phyloP scores from a whole-genome alignment of 2,797 vertebrate genomes.

The Danio tinwini region DNA sequence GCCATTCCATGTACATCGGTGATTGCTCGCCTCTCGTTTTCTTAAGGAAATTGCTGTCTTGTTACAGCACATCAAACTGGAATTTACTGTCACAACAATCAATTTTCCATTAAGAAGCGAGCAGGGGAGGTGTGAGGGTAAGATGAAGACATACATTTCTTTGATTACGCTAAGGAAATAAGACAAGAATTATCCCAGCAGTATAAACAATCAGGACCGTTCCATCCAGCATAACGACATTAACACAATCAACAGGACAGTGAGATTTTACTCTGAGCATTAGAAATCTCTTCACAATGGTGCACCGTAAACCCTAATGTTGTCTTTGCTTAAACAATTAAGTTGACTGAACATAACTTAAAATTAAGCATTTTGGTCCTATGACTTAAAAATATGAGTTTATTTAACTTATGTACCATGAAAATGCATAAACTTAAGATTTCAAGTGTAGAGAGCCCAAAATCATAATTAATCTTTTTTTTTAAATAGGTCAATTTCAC shows the following conservation, averaged over 20 bases:
- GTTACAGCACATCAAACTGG: conserved; percentile 61
- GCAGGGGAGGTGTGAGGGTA: conserved; percentile 64
- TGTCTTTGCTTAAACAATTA: no score
- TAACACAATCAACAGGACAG: conserved; percentile 12
- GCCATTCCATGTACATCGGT: conserved; percentile 12
- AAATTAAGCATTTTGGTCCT: no score
- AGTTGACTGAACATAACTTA: no score
- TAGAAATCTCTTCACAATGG: not conserved
- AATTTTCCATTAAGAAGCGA: conserved; percentile 66
- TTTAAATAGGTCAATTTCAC: no score
- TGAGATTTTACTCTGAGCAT: not conserved
- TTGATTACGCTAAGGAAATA: conserved; percentile 20
- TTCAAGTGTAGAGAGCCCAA: no score
- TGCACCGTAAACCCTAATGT: no score
- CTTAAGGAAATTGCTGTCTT: conserved; percentile 59
- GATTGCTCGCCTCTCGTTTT: conserved; percentile 51
- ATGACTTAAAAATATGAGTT: no score
- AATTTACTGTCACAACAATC: conserved; percentile 62
- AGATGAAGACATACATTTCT: conserved; percentile 47
- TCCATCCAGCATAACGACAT: conserved; percentile 1
- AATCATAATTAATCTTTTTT: no score
- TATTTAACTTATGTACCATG: no score
- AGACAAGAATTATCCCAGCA: conserved; percentile 17
- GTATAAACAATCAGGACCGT: not conserved
- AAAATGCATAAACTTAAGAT: no score